A percentile compares a stretch with the other conserved stretches of the same genome.
phyloP scores from a whole-genome alignment of 2,113 vertebrate genomes.

The Phylloscopus trochiloides region DNA sequence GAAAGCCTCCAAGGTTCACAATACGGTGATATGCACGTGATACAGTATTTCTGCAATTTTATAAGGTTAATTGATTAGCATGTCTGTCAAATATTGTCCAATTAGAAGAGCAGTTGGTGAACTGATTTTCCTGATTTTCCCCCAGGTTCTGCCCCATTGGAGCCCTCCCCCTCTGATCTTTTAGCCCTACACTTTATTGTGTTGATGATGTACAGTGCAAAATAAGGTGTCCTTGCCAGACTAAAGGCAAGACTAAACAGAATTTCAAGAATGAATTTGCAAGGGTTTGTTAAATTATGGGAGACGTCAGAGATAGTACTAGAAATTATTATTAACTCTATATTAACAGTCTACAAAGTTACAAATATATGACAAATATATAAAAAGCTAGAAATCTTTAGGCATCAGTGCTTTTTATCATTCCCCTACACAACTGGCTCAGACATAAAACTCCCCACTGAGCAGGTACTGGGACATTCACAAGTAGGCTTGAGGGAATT shows the following conservation, averaged over 20 bases:
- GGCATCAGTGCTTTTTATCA: not conserved
- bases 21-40: accelerated
- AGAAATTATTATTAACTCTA: not conserved
- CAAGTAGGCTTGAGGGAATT: not conserved
- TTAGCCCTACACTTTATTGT: not conserved
- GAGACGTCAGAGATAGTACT: not conserved
- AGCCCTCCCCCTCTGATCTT: not conserved
- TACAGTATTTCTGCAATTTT: not conserved
- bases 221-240: not conserved
- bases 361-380: not conserved
- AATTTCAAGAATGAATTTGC: not conserved
- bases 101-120: not conserved
- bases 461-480: not conserved
- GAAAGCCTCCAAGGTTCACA: not conserved
- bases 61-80: not conserved
- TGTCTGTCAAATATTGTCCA: not conserved
- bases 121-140: not conserved
- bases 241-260: not conserved
- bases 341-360: not conserved
- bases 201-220: not conserved
- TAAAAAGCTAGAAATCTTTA: not conserved
- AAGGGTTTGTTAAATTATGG: not conserved
- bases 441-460: not conserved
- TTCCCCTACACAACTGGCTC: too few relatives aligned
- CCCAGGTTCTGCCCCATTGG: not conserved